Percentiles rank a stretch among this genome's conserved stretches.
Conservation (phyloP, 2,888 invertebrate genomes). For the Ophion obscuratus region DNA sequence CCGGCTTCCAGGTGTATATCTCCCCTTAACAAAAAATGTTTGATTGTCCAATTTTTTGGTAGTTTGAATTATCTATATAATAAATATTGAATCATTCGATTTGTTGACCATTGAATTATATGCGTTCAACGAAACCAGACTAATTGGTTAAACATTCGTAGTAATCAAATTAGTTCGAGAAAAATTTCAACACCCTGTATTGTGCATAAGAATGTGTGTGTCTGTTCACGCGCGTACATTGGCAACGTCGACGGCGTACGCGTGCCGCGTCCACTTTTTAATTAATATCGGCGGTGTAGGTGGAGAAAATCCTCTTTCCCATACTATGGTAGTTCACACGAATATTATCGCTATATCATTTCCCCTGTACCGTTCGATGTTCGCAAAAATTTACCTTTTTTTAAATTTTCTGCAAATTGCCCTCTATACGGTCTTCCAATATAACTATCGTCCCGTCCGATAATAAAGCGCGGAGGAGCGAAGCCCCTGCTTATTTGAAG, state of each 20-base stretch:
- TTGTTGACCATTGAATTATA: background rate
- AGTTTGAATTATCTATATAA: too few species aligned
- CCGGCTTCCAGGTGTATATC: too few species aligned
- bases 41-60: too few species aligned
- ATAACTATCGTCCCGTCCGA: background rate
- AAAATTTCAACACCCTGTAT: slow-evolving; percentile 5
- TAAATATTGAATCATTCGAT: too few species aligned
- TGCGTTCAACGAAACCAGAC: background rate
- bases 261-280: slow-evolving; percentile 52
- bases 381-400: background rate
- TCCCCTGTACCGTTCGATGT: background rate
- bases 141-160: background rate
- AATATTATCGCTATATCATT: slow-evolving; percentile 18
- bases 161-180: background rate
- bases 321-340: background rate
- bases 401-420: too few species aligned
- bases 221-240: background rate
- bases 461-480: too few species aligned
- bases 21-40: too few species aligned
- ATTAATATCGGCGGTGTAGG: slow-evolving; percentile 57
- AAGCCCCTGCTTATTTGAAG: slow-evolving; percentile 2
- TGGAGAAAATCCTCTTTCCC: slow-evolving; percentile 8
- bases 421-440: too few species aligned
- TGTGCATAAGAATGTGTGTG: slow-evolving; percentile 3
- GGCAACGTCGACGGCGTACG: slow-evolving; percentile 23